Evolutionary conservation across 2,888 invertebrate species (phyloP), one percentile per base, ranked within the genome.

Genomic region (Rugalucina vietnamica): DNA sequence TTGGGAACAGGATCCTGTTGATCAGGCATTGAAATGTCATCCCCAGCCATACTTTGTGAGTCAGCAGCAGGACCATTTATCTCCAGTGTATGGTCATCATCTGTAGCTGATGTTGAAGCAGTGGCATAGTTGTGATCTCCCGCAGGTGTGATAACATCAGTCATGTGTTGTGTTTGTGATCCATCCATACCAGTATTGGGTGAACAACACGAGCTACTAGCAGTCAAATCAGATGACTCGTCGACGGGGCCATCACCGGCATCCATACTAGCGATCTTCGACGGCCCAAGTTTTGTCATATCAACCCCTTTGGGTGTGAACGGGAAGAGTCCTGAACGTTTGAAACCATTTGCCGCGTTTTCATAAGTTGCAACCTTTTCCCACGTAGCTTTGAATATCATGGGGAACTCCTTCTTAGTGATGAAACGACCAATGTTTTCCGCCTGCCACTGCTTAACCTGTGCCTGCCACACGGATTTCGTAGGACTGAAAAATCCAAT

Each of bases 401-500:
- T 49, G 2, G 76, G 60, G 29, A 83, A 80, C 5, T 76, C 50
- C 39, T 76, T 80, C 34, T 84, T 80, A n/a, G 50, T 73, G 3
- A 84, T 10, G 0, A 71, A 65, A 1, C 32, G 34, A 1, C 84
- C 84, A 37, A 76, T 34, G 37, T 83, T 54, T 24, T 76, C 18
- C 50, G 76, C 0, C 36, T 79, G 79, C 79, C 83, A 79, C 2
- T 54, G 24, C 43, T 83, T 83, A 2, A 76, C 76, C 4, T 3
- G 24, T 2, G 37, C 36, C 34, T 83, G 34, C 83, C 83, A 83
- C 1, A 34, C 79, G 5, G 24, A 27, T 29, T 83, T 83, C 65
- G 76, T 75, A 54, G 54, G n/a, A 5, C 39, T 21, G 70, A 84
- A 86, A 21, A 86, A 69, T 29, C 75, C 81, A n/a, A 84, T 77